Evolutionary conservation across 2,888 invertebrate genomes (phyloP), one percentile per base, ranked within the genome.

Genomic region (Perizoma flavofasciatum): DNA sequence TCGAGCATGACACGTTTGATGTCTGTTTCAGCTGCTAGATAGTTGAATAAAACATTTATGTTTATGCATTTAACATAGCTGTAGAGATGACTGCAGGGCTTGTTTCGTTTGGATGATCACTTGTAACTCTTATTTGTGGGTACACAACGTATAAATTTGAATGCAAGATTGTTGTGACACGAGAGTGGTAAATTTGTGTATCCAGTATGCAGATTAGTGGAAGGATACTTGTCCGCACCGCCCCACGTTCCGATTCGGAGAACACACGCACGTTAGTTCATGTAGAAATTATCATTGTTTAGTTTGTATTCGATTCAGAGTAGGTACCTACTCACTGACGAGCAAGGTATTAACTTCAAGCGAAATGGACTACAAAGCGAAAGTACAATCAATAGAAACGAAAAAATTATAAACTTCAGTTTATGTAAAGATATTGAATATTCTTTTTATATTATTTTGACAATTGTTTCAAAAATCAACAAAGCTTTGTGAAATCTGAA

Each of bases 161-260:
- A 53, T 67, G 59, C 58, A 55, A 66, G 65, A 48, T 56, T 65
- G 60, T 65, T 67, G 65, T 58, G 65, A 66, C 53, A 64, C 65
- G 62, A 69, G 70, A 69, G 71, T 72, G 69, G 73, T 72, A 74
- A 73, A 76, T 78, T 77, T 77, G 77, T 75, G 73, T 77, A 78
- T 81, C 77, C 78, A 80, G 83, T 88, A 89, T 89, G 89, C 81
- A 89, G 86, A 89, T 90, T 85, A 86, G 87, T 80, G 77, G 79
- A 81, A 75, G 82, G 82, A 84, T 86, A 85, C 84, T 82, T 80
- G 83, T 83, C 79, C 76, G 76, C 76, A 65, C 85, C 84, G 82
- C 86, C 81, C 83, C 74, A 72, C 75, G 77, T 79, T 81, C 76
- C 82, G 74, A 78, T 80, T 78, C 82, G 79, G 73, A 73, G 78